Conservation (phyloP, 2,888 invertebrate genomes). For the Syrphus vitripennis region DNA sequence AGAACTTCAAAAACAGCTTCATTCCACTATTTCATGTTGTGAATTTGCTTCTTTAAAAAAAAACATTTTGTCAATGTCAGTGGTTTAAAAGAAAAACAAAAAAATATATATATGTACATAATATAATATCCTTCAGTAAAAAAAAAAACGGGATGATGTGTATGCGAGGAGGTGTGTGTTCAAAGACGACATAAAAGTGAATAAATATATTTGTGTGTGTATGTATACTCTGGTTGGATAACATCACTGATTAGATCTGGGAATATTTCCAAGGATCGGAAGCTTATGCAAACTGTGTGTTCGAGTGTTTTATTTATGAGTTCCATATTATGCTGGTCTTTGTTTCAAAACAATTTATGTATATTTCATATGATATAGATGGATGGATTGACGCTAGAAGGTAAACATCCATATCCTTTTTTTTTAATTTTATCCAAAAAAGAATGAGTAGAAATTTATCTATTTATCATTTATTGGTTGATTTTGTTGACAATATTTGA, state of each 20-base stretch:
- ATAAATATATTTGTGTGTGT: conserved; percentile 36
- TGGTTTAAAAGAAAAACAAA: not conserved
- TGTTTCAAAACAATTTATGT: not conserved
- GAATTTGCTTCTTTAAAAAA: conserved; percentile 47
- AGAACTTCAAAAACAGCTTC: not conserved
- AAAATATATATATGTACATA: no score
- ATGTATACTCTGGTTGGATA: conserved; percentile 51
- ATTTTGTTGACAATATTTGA: not conserved
- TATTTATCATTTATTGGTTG: not conserved
- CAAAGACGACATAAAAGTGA: conserved; percentile 28
- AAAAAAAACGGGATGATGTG: not conserved
- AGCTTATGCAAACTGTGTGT: conserved; percentile 51
- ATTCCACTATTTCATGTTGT: conserved; percentile 18
- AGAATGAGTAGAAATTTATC: no score
- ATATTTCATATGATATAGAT: conserved; percentile 15
- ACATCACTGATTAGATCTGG: conserved; percentile 59
- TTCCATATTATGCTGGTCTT: conserved; percentile 33
- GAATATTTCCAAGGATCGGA: conserved; percentile 49
- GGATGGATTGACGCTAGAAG: not conserved
- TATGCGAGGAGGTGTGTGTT: conserved; percentile 14
- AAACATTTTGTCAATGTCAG: conserved; percentile 27
- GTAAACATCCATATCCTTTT: not conserved
- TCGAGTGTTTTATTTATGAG: conserved; percentile 58
- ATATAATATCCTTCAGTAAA: conserved; percentile 26
- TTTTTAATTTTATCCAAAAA: not conserved